Percentiles rank a stretch among this genome's conserved stretches.
phyloP scores from a whole-genome alignment of 2,888 invertebrate genomes.

The Lasioglossum morio region DNA sequence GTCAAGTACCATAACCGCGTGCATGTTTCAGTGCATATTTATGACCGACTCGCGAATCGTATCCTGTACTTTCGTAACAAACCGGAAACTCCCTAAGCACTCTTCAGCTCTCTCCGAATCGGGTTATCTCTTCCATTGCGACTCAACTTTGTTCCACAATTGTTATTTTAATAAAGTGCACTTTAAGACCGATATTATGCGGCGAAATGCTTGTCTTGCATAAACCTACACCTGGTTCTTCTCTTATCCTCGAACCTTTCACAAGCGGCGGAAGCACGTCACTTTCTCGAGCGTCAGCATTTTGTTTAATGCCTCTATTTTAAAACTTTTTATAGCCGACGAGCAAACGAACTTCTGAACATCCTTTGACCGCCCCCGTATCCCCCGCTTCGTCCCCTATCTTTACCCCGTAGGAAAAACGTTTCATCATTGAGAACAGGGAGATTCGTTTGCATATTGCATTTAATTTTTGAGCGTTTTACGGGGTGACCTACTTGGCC shows the following conservation, averaged over 20 bases:
- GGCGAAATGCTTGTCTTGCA: constrained; percentile 64
- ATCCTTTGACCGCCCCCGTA: constrained; percentile 21
- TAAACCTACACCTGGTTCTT: constrained; percentile 60
- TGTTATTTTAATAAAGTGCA: constrained; percentile 68
- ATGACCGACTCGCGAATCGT: background rate
- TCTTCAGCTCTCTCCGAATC: constrained; percentile 24
- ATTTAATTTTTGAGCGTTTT: constrained; percentile 14
- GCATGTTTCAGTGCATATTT: background rate
- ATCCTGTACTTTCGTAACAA: constrained; percentile 20
- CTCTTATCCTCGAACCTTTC: constrained; percentile 35
- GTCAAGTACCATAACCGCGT: background rate
- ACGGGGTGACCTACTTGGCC: background rate
- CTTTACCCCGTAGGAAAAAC: background rate
- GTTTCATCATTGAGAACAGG: constrained; percentile 33
- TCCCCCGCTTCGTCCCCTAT: background rate
- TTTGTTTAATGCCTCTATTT: constrained; percentile 60
- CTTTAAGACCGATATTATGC: constrained; percentile 63
- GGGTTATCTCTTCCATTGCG: constrained; percentile 16
- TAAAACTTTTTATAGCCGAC: constrained; percentile 47
- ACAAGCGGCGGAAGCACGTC: constrained; percentile 39
- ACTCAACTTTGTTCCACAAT: constrained; percentile 48
- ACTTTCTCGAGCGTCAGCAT: constrained; percentile 54
- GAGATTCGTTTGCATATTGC: constrained; percentile 28
- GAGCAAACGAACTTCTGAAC: constrained; percentile 37
- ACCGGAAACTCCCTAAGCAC: constrained; percentile 11